Base-by-base conservation (phyloP, 2,888 invertebrate species). In the Ectemnius continuus region DNA sequence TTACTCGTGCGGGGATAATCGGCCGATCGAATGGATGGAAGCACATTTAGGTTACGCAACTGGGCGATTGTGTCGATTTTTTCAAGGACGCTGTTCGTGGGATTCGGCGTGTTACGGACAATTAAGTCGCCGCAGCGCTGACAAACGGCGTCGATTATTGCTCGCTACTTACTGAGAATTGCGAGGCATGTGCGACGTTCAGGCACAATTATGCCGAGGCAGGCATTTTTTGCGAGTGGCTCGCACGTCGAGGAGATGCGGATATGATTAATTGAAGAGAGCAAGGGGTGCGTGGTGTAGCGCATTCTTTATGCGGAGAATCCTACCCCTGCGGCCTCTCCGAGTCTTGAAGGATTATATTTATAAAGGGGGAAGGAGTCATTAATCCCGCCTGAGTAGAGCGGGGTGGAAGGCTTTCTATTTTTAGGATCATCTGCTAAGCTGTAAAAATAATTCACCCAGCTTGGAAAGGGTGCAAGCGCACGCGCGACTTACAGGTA, bases 381-480 rank as follows among this genome's bases (percentile, higher is more conserved):
- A 64, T 81, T 81, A 81, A 80, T 80, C 76, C 76, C 73, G 81
- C 81, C 68, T 78, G 79, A 76, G 73, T 79, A 64, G 61, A 36
- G 60, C 68, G 66, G 71, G 71, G 72, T 64, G 71, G 73, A 66
- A 72, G 68, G 65, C 66, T 59, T 64, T 61, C 79, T 81, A 81
- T 79, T 70, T 80, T 81, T 81, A 79, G 63, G 69, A 62, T 20
- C 64, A 70, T 59, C 48, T 56, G 61, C 67, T 47, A 59, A 48
- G 66, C 66, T 67, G 72, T 81, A 81, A 81, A 81, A 79, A 81
- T 81, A 81, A 77, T 81, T 71, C 73, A 73, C 72, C 52, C 66
- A 56, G 36, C 36, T 36, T 36, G 63, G 71, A 46, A 58, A 63
- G 46, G 61, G 47, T 64, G 45, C 59, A 52, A 45, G 52, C 68